Percentiles rank a stretch among this genome's conserved stretches.
These are phyloP conservation scores for Leptopilina boulardi DNA, from an alignment of 1,140 invertebrate species.

Conservation along the genomic window DNA sequence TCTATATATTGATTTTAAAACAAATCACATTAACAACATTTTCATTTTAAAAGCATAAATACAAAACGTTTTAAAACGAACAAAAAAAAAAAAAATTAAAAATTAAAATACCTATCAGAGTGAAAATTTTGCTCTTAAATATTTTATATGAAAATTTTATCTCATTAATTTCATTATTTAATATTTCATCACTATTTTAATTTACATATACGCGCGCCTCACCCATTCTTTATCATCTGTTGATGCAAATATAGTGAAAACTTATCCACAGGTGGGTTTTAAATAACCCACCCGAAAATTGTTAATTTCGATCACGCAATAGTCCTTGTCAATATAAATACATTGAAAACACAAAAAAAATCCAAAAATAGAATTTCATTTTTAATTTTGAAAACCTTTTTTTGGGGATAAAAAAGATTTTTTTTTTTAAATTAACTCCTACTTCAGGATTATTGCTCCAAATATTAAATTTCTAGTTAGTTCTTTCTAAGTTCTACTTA, in stretches of 20 bases:
- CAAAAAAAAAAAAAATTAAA: no score
- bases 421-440: no score
- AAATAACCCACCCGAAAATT: background rate
- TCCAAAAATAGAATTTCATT: background rate
- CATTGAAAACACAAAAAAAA: background rate
- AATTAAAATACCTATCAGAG: no score
- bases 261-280: slow-evolving; percentile 12
- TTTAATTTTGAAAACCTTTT: no score
- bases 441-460: no score
- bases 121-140: no score
- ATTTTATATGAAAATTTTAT: no score
- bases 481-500: no score
- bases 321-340: background rate
- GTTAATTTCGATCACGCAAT: background rate
- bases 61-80: background rate
- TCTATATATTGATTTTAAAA: slow-evolving; percentile 7
- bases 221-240: background rate
- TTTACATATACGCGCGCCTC: background rate
- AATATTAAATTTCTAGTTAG: no score
- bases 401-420: no score
- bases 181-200: background rate
- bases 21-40: background rate
- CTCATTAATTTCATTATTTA: no score
- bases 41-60: background rate
- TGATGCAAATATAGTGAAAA: background rate